Conservation (phyloP, 2,113 vertebrate genomes). For the Apteryx owenii region DNA sequence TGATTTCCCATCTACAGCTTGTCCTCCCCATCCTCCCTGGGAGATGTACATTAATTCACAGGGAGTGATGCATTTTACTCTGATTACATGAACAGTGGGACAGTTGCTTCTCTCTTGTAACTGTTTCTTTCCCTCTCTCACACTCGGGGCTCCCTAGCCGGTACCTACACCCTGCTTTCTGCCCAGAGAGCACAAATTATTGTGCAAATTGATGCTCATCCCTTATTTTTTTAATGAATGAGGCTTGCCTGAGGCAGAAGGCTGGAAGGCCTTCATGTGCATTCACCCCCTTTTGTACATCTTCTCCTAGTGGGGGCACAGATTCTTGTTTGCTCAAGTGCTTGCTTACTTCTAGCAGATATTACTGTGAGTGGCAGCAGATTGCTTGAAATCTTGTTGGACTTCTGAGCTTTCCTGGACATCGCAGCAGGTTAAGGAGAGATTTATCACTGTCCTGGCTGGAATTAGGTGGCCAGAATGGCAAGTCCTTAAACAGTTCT, state of each 20-base stretch:
- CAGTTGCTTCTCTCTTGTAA: fast-evolving
- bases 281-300: neutral
- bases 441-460: neutral
- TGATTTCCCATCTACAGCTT: neutral
- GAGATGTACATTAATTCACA: neutral
- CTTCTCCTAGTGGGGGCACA: neutral
- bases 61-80: neutral
- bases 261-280: neutral
- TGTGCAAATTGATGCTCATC: neutral
- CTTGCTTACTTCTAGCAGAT: neutral
- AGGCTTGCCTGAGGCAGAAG: neutral
- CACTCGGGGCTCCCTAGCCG: neutral
- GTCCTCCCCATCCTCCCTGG: neutral
- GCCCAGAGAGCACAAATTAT: neutral
- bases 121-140: neutral
- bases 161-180: neutral
- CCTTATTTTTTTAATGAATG: neutral
- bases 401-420: neutral
- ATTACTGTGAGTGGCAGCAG: neutral
- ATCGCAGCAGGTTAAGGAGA: neutral
- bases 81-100: neutral
- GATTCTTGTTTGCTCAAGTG: neutral
- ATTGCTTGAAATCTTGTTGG: neutral
- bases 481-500: neutral
- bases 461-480: neutral